A percentile compares a stretch with the other conserved stretches of the same genome.
Conservation (phyloP, 2,888 invertebrate species). For the Crossocerus cetratus region DNA sequence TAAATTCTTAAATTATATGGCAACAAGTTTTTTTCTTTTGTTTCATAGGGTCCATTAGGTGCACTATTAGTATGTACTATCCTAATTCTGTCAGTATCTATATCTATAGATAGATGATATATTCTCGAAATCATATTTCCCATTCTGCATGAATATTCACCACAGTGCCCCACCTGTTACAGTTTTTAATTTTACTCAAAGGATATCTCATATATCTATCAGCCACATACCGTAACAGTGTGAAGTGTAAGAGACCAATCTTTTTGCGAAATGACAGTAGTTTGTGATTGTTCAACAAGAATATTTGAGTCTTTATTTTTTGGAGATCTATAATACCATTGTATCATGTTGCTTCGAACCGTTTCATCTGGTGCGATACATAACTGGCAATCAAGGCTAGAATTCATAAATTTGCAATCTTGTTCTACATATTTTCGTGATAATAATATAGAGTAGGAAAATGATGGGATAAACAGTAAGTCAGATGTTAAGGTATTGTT, state of each 20-base stretch:
- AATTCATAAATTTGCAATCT: slow-evolving; percentile 2
- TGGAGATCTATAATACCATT: slow-evolving; percentile 77
- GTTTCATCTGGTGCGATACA: slow-evolving; percentile 79
- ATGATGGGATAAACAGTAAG: too few species aligned
- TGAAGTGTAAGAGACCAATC: too few species aligned
- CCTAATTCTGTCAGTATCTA: slow-evolving; percentile 74
- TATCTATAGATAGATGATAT: slow-evolving; percentile 79
- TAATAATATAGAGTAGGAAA: background rate
- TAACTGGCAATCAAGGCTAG: slow-evolving; percentile 77
- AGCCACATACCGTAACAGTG: background rate
- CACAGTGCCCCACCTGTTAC: slow-evolving; percentile 76
- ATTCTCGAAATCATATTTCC: slow-evolving; percentile 76
- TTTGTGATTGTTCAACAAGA: slow-evolving; percentile 75
- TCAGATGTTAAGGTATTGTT: background rate
- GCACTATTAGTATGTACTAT: slow-evolving; percentile 69
- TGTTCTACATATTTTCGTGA: background rate
- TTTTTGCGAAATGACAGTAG: slow-evolving; percentile 72
- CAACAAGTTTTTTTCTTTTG: slow-evolving; percentile 59
- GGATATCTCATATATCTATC: slow-evolving; percentile 8
- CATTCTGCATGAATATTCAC: slow-evolving; percentile 80
- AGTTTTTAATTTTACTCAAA: background rate
- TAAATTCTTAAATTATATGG: slow-evolving; percentile 76
- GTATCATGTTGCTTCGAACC: slow-evolving; percentile 71
- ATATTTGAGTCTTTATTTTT: slow-evolving; percentile 64
- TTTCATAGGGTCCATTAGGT: slow-evolving; percentile 70